These are phyloP conservation scores for Geotrupes spiniger DNA, from an alignment of 2,888 invertebrate genomes.

Conservation along the genomic window DNA sequence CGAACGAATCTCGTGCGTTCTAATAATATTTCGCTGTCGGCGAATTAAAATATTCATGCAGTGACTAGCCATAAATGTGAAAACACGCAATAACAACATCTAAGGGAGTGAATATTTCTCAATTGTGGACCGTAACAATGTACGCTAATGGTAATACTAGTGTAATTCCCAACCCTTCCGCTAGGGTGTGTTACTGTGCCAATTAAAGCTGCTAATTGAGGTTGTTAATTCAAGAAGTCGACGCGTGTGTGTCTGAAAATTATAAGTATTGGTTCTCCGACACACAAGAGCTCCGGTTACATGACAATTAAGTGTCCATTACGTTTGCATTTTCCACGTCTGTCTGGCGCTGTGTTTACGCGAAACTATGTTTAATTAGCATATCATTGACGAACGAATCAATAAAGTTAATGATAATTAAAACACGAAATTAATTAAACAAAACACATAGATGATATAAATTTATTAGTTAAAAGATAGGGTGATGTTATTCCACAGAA, in stretches of 20 bases:
- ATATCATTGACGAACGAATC: no score
- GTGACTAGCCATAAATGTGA: conserved; percentile 18
- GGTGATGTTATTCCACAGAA: conserved; percentile 31
- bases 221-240: conserved; percentile 24
- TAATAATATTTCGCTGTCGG: neutral
- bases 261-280: conserved; percentile 21
- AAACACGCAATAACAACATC: conserved; percentile 20
- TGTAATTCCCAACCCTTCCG: conserved; percentile 33
- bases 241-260: conserved; percentile 23
- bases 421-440: no score
- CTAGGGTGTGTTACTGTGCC: conserved; percentile 32
- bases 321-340: neutral
- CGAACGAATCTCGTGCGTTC: no score
- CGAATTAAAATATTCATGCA: conserved; percentile 20
- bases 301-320: conserved; percentile 4
- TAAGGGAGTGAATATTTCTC: conserved; percentile 19
- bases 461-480: conserved; percentile 12
- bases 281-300: conserved; percentile 6
- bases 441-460: no score
- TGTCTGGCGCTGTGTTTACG: no score
- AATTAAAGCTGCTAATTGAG: conserved; percentile 31
- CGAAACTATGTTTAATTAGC: no score
- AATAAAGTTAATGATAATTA: no score
- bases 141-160: conserved; percentile 33
- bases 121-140: conserved; percentile 26